phyloP scores from a whole-genome alignment of 2,888 invertebrate species.

The Oxyscelio sp. region DNA sequence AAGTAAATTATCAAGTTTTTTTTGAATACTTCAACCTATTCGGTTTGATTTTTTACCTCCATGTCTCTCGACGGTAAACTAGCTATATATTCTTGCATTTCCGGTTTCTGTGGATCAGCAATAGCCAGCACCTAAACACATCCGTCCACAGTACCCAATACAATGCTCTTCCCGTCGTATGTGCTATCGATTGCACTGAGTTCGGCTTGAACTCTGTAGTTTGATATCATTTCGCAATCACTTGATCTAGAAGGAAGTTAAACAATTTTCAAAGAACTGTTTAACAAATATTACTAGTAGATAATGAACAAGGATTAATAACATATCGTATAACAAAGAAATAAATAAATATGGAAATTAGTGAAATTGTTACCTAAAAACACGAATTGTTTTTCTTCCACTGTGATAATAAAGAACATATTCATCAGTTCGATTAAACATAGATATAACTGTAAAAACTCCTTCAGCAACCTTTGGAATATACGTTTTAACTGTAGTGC shows the following conservation, averaged over 20 bases:
- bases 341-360: no score
- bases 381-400: constrained; percentile 97
- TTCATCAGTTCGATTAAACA: constrained; percentile 97
- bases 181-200: constrained; percentile 96
- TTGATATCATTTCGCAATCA: constrained; percentile 97
- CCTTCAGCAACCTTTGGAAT: constrained; percentile 98
- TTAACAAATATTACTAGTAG: not conserved
- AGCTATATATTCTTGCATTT: constrained; percentile 91
- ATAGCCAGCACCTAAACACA: constrained; percentile 96
- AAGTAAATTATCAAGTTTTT: no score
- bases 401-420: constrained; percentile 99
- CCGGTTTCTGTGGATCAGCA: constrained; percentile 92
- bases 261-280: constrained; percentile 1
- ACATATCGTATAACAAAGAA: no score
- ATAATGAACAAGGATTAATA: not conserved
- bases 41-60: constrained; percentile 88
- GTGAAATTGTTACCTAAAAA: constrained; percentile 92
- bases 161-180: constrained; percentile 94
- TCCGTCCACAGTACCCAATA: constrained; percentile 97
- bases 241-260: constrained; percentile 90
- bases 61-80: constrained; percentile 93
- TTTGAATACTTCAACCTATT: no score
- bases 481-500: constrained; percentile 95
- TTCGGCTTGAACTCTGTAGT: constrained; percentile 97
- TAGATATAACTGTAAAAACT: constrained; percentile 98